These are phyloP conservation scores for Smithornis capensis DNA, from an alignment of 2,113 vertebrate genomes.

Conservation along the genomic window DNA sequence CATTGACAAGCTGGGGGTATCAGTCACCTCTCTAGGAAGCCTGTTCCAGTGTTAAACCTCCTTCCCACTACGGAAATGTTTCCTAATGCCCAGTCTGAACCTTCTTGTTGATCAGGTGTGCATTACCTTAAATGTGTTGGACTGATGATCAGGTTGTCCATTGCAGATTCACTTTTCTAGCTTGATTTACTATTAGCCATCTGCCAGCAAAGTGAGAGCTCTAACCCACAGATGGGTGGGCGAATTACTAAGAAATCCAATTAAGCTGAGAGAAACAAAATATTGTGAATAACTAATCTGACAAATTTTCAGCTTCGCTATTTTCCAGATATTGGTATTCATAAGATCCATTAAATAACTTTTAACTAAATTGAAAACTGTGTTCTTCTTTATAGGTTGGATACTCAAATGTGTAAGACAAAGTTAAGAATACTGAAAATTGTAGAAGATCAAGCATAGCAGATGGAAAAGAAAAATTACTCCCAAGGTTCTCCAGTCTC, in stretches of 20 bases:
- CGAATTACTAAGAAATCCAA: neutral
- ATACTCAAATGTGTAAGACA: neutral
- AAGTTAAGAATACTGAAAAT: neutral
- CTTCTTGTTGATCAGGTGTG: neutral
- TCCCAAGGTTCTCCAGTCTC: neutral
- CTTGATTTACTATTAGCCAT: neutral
- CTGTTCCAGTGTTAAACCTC: neutral
- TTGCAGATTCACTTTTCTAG: neutral
- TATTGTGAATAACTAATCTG: neutral
- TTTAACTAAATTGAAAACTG: neutral
- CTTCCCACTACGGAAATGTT: neutral
- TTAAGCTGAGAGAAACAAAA: neutral
- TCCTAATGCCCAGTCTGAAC: neutral
- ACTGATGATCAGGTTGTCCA: neutral
- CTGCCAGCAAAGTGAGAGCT: neutral
- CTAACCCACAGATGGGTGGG: neutral
- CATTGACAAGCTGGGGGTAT: neutral
- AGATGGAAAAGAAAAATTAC: neutral
- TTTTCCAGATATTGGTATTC: neutral
- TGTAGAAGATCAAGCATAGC: neutral
- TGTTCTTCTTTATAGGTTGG: neutral
- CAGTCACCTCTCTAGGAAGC: fast-evolving
- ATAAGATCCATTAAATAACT: neutral
- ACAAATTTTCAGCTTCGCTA: neutral
- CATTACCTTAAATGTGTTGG: neutral